These are phyloP conservation scores for Selene dorsalis DNA, from an alignment of 2,797 vertebrate species.

Conservation along the genomic window DNA sequence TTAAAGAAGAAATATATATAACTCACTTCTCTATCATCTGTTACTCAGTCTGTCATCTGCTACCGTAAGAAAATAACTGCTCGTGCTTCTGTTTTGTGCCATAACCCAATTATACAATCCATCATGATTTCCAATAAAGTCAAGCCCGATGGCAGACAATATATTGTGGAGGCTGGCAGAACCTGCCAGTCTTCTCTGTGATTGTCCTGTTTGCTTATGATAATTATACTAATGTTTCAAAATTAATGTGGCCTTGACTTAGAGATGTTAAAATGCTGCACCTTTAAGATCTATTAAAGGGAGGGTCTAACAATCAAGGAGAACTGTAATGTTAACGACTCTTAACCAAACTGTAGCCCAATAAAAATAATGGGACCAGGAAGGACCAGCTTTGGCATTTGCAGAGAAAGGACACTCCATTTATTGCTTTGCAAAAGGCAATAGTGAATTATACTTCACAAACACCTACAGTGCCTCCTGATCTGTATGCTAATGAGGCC, in stretches of 20 bases:
- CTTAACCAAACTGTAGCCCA: slow-evolving; percentile 44
- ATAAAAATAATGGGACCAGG: slow-evolving; percentile 35
- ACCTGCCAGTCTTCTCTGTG: slow-evolving; percentile 35
- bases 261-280: slow-evolving; percentile 44
- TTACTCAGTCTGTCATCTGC: background rate
- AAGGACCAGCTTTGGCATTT: slow-evolving; percentile 37
- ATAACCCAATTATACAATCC: slow-evolving; percentile 55
- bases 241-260: slow-evolving; percentile 43
- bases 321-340: slow-evolving; percentile 50
- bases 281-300: slow-evolving; percentile 58
- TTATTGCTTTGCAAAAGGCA: slow-evolving; percentile 51
- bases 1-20: background rate
- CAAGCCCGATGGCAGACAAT: slow-evolving; percentile 42
- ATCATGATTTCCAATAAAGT: slow-evolving; percentile 64
- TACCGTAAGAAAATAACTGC: slow-evolving; percentile 6
- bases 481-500: slow-evolving; percentile 69
- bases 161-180: slow-evolving; percentile 30
- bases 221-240: slow-evolving; percentile 59
- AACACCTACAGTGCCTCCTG: slow-evolving; percentile 63
- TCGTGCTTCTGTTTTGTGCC: slow-evolving; percentile 34
- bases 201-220: slow-evolving; percentile 56
- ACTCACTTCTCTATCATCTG: background rate
- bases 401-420: slow-evolving; percentile 41
- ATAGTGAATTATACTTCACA: slow-evolving; percentile 56
- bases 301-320: slow-evolving; percentile 28